Percentiles rank a stretch among this genome's conserved stretches.
Evolutionary conservation across 1,140 invertebrate species (phyloP).

Genomic region (Drosophila mayri): DNA sequence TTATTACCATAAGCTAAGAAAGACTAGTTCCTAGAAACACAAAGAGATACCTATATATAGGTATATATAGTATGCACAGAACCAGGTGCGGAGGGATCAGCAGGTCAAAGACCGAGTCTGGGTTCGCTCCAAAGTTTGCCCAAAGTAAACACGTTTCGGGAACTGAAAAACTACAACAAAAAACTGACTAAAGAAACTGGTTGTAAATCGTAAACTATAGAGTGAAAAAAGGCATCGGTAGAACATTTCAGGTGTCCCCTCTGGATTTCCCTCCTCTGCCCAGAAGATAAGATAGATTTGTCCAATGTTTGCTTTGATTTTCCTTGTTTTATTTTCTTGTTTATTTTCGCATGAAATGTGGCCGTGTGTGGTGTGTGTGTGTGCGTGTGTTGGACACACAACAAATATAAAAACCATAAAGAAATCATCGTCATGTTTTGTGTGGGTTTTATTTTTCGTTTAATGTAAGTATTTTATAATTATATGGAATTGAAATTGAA

Average conservation of each 20-base stretch:
- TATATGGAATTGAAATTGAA: constrained; percentile 56
- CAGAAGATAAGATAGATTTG: constrained; percentile 35
- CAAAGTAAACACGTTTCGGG: constrained; percentile 25
- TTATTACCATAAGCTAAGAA: neutral
- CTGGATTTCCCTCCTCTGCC: neutral
- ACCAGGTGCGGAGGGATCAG: neutral
- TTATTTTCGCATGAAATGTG: constrained; percentile 60
- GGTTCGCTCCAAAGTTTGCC: constrained; percentile 22
- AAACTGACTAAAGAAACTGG: neutral
- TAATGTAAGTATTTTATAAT: constrained; percentile 52
- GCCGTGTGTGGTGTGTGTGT: constrained; percentile 47
- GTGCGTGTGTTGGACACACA: constrained; percentile 53
- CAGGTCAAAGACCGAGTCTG: constrained; percentile 33
- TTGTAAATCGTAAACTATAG: constrained; percentile 26
- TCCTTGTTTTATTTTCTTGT: constrained; percentile 35
- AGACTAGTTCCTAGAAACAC: neutral
- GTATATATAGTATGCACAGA: neutral
- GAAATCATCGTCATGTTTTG: constrained; percentile 52
- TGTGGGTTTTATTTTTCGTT: constrained; percentile 38
- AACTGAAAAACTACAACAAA: neutral
- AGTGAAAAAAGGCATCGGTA: neutral
- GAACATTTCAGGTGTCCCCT: constrained; percentile 31
- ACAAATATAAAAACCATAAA: constrained; percentile 39
- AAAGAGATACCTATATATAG: neutral
- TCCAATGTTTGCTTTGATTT: constrained; percentile 40